phyloP scores from a whole-genome alignment of 2,113 vertebrate genomes.

The Actenoides lindsayi region DNA sequence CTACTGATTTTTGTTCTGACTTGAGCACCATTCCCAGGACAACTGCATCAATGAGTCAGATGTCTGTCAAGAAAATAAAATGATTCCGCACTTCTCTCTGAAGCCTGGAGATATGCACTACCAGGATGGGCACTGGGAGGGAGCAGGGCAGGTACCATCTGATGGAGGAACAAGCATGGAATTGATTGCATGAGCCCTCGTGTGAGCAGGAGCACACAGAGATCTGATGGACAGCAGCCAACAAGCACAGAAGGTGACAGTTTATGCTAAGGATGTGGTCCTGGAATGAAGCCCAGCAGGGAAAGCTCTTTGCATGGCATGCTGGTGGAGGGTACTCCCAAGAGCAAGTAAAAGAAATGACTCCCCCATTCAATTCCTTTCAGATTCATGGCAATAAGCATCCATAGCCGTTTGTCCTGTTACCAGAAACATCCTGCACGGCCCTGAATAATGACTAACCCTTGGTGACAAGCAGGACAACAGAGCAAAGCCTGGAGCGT shows the following conservation, averaged over 20 bases:
- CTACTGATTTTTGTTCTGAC: background rate
- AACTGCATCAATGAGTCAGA: background rate
- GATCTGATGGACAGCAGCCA: background rate
- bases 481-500: background rate
- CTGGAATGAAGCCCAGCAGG: background rate
- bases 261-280: background rate
- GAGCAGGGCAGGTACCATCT: background rate
- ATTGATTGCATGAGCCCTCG: background rate
- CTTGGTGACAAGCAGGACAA: slow-evolving; percentile 1
- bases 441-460: slow-evolving; percentile 12
- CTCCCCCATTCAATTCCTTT: background rate
- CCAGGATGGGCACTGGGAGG: background rate
- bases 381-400: background rate
- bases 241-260: background rate
- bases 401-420: background rate
- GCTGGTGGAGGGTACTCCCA: background rate
- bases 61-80: background rate
- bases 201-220: background rate
- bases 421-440: background rate
- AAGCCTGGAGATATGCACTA: background rate
- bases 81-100: background rate
- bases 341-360: background rate
- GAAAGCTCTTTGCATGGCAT: background rate
- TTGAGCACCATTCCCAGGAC: background rate
- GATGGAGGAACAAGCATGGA: background rate